Evolutionary conservation across 2,888 invertebrate genomes (phyloP).

Genomic region (Apeira syringaria): DNA sequence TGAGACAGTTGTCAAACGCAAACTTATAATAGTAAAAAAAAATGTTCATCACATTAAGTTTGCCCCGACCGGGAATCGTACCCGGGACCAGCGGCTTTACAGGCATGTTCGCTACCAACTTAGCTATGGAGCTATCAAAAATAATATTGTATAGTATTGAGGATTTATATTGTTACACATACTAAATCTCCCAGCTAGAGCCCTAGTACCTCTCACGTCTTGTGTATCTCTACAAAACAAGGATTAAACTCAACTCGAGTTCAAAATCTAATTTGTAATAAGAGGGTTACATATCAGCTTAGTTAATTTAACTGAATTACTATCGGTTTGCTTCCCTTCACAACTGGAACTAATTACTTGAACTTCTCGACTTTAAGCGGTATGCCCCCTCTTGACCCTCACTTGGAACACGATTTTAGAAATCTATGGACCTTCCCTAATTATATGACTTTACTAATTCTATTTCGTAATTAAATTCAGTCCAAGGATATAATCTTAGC

Average conservation of each 20-base stretch:
- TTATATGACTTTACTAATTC: conserved; percentile 12
- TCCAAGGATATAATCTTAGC: conserved; percentile 10
- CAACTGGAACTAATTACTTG: conserved; percentile 29
- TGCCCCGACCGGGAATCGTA: too few relatives aligned
- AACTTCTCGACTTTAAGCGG: conserved; percentile 27
- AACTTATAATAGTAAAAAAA: too few relatives aligned
- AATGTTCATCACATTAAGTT: too few relatives aligned
- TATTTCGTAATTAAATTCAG: conserved; percentile 17
- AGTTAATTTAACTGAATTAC: conserved; percentile 38
- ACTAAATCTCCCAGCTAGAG: neutral
- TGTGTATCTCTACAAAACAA: conserved; percentile 25
- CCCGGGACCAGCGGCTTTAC: too few relatives aligned
- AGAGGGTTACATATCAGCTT: conserved; percentile 37
- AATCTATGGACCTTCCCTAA: conserved; percentile 18
- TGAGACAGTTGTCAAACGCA: too few relatives aligned
- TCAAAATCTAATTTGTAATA: conserved; percentile 40
- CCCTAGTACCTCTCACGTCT: conserved; percentile 18
- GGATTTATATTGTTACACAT: too few relatives aligned
- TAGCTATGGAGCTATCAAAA: too few relatives aligned
- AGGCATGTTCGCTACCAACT: too few relatives aligned
- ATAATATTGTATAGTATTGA: too few relatives aligned
- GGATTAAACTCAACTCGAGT: conserved; percentile 31
- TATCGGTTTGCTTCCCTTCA: conserved; percentile 32
- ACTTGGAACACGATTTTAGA: conserved; percentile 23
- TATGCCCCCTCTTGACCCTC: conserved; percentile 22